A percentile compares a stretch with the other conserved stretches of the same genome.
Conservation (phyloP, 64 coral and sea anemone species). For the Montipora foliosa region DNA sequence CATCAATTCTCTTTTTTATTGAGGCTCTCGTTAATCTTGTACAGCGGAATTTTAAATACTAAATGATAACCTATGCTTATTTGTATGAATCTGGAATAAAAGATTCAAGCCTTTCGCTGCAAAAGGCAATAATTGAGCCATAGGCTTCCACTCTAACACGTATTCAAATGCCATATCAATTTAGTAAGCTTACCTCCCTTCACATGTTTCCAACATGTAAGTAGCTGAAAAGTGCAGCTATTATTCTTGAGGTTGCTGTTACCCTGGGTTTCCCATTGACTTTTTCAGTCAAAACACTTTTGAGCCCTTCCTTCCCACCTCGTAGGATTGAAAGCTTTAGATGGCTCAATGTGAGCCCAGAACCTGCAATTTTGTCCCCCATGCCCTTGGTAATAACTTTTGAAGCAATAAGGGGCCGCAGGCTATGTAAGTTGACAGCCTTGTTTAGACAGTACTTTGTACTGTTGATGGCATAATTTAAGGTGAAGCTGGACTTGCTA, state of each 20-base stretch:
- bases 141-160: not conserved
- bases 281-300: conserved; percentile 1
- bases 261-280: not conserved
- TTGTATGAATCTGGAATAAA: not conserved
- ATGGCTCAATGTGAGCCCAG: not conserved
- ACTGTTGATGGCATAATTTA: not conserved
- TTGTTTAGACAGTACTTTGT: not conserved
- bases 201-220: not conserved
- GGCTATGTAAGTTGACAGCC: not conserved
- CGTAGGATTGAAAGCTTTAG: not conserved
- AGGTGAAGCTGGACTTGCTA: not conserved
- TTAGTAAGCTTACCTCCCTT: not conserved
- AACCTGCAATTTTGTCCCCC: conserved; percentile 35
- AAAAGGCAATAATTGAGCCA: not conserved
- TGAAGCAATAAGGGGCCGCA: not conserved
- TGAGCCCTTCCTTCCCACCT: conserved; percentile 20
- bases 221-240: conserved; percentile 1
- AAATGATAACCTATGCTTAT: not conserved
- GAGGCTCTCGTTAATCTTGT: conserved; percentile 1
- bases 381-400: conserved; percentile 24
- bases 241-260: not conserved
- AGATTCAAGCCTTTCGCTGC: conserved; percentile 9
- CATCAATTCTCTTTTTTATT: conserved; percentile 8
- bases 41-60: not conserved
- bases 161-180: conserved; percentile 4